Evolutionary conservation across 2,113 vertebrate genomes (phyloP).

Genomic region (Climacteris rufus): DNA sequence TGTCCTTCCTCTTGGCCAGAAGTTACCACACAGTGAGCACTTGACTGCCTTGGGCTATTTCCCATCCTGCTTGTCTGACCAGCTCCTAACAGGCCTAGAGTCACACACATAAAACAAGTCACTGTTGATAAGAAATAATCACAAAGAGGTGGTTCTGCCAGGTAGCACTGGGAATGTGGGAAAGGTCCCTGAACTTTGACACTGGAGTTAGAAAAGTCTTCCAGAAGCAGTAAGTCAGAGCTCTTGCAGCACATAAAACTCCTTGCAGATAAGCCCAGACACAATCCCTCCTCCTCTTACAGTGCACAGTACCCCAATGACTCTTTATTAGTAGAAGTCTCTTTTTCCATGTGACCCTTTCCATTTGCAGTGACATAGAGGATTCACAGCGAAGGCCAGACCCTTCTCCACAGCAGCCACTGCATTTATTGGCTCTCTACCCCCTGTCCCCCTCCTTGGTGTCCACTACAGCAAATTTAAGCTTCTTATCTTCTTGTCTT

Average conservation of each 20-base stretch:
- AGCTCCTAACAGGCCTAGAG: background rate
- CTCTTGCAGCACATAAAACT: background rate
- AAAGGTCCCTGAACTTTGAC: background rate
- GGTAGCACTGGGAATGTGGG: background rate
- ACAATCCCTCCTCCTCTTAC: background rate
- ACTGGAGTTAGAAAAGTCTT: background rate
- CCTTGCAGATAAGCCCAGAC: background rate
- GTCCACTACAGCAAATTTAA: background rate
- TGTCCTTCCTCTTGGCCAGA: background rate
- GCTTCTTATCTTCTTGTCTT: background rate
- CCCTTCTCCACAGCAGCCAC: background rate
- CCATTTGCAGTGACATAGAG: background rate
- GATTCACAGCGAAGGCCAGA: background rate
- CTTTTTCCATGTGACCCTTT: background rate
- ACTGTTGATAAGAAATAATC: background rate
- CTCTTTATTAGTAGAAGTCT: background rate
- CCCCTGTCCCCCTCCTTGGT: accelerated
- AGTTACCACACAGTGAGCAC: background rate
- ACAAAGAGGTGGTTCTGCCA: background rate
- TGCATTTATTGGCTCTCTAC: background rate
- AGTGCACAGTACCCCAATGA: background rate
- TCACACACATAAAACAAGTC: background rate
- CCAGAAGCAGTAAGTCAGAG: background rate
- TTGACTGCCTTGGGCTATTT: background rate
- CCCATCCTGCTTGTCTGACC: background rate